Base-by-base conservation (phyloP, 2,888 invertebrate genomes). In the Orchestes rusci region DNA sequence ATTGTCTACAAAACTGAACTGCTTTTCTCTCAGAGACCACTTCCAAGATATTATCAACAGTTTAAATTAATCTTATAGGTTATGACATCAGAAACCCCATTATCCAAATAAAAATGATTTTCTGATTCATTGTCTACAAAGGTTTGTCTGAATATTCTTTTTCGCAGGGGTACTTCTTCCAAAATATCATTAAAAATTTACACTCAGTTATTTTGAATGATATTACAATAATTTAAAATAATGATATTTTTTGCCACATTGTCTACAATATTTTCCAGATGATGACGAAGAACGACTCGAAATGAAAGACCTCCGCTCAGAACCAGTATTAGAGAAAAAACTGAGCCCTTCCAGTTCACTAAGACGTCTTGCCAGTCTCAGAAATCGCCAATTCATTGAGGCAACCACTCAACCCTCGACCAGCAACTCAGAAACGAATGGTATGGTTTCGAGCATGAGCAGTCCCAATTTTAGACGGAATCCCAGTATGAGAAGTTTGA, bases 381-480 rank as follows among this genome's bases (percentile, higher is more conserved):
- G 45, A 39, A 48, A 41, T 4, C 41, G 45, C 12, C 39, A 46
- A 7, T 28, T 34, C 13, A 3, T 41, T 12, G 52, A 53, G 12
- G 15, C 48, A 1, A 48, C 47, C 32, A 39, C 45, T 32, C 23
- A 23, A 23, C 45, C 45, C 12, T 39, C 39, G 5, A 49, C 49
- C 16, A 45, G 45, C 19, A 37, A 36, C 10, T 15, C 18, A 16
- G 19, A 38, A 15, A 36, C 36, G 15, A 53, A 51, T 44, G 53
- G 51, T 12, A 50, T 48, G 27, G 41, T 57, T 31, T 58, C 60
- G 10, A 55, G 54, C 13, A 52, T 51, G 18, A 56, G 58, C 37
- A 60, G 60, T 31, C 60, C 63, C 8, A 58, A 56, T 49, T 63
- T 63, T 42, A 51, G 58, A 19, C 51, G 63, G 16, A 57, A 62